Evolutionary conservation across 2,888 invertebrate genomes (phyloP).

Genomic region (Iphiclides podalirius): DNA sequence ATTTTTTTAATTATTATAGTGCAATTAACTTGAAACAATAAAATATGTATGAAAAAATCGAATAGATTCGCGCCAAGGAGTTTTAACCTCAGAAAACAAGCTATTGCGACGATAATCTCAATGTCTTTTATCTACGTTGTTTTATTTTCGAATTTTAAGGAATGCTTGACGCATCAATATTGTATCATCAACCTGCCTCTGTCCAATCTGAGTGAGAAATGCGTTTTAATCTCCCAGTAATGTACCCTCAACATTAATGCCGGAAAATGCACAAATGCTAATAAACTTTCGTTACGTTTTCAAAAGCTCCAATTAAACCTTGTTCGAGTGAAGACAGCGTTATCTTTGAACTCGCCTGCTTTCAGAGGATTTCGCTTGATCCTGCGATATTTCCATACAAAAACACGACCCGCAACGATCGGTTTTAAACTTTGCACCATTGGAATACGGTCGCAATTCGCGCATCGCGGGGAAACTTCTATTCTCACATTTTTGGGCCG

Average conservation of each 20-base stretch:
- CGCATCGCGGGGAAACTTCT: neutral
- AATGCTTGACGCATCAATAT: too few species aligned
- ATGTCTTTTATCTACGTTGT: too few species aligned
- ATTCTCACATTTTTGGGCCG: slow-evolving; percentile 47
- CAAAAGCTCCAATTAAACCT: slow-evolving; percentile 63
- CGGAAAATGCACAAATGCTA: slow-evolving; percentile 16
- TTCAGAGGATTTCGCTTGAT: slow-evolving; percentile 45
- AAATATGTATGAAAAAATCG: too few species aligned
- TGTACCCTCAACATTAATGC: neutral
- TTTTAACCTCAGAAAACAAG: too few species aligned
- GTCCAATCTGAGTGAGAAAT: too few species aligned
- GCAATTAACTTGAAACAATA: too few species aligned
- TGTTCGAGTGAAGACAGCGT: slow-evolving; percentile 58
- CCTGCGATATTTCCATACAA: slow-evolving; percentile 40
- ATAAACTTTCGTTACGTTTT: slow-evolving; percentile 14
- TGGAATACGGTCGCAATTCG: slow-evolving; percentile 30
- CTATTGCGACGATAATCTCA: too few species aligned
- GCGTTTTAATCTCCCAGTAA: too few species aligned
- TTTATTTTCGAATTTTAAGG: too few species aligned
- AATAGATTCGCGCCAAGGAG: too few species aligned
- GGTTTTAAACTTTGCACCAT: slow-evolving; percentile 26
- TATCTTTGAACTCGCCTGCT: slow-evolving; percentile 77
- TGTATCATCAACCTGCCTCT: too few species aligned
- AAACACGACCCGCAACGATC: slow-evolving; percentile 21
- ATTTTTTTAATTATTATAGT: too few species aligned